phyloP scores from a whole-genome alignment of 2,888 invertebrate species.

The Coelogynopora nodosa region DNA sequence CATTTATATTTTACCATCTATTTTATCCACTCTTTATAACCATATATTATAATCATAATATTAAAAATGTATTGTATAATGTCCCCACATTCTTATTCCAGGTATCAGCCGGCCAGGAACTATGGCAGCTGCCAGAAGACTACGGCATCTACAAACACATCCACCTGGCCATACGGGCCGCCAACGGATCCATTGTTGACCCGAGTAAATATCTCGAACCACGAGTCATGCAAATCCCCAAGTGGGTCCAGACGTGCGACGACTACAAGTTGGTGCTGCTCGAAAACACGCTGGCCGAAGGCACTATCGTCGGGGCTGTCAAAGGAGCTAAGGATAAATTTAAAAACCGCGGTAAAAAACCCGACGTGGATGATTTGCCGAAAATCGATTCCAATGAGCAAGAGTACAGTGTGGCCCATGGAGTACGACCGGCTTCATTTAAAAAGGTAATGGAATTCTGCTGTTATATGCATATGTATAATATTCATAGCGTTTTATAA shows the following conservation, averaged over 20 bases:
- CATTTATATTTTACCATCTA: too few species aligned
- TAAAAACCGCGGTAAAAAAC: neutral
- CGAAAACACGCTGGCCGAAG: slow-evolving; percentile 47
- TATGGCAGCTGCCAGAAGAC: slow-evolving; percentile 49
- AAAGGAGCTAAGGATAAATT: neutral
- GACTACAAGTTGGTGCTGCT: slow-evolving; percentile 51
- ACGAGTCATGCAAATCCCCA: slow-evolving; percentile 48
- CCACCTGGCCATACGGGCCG: slow-evolving; percentile 50
- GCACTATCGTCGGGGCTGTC: slow-evolving; percentile 49
- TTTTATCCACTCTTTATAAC: too few species aligned
- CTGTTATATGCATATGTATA: too few species aligned
- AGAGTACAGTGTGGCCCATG: neutral
- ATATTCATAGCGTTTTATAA: too few species aligned
- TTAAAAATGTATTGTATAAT: too few species aligned
- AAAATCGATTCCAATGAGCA: neutral
- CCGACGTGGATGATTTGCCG: too few species aligned
- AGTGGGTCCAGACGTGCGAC: slow-evolving; percentile 52
- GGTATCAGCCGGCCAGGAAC: slow-evolving; percentile 51
- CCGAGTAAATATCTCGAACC: slow-evolving; percentile 50
- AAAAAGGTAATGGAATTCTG: neutral
- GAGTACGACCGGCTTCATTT: neutral
- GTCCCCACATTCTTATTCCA: slow-evolving; percentile 45
- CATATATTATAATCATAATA: too few species aligned
- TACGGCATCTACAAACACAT: slow-evolving; percentile 50
- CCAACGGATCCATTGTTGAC: slow-evolving; percentile 48